Conservation (phyloP, 2,797 vertebrate species). For the Phrynocephalus guinanensis region DNA sequence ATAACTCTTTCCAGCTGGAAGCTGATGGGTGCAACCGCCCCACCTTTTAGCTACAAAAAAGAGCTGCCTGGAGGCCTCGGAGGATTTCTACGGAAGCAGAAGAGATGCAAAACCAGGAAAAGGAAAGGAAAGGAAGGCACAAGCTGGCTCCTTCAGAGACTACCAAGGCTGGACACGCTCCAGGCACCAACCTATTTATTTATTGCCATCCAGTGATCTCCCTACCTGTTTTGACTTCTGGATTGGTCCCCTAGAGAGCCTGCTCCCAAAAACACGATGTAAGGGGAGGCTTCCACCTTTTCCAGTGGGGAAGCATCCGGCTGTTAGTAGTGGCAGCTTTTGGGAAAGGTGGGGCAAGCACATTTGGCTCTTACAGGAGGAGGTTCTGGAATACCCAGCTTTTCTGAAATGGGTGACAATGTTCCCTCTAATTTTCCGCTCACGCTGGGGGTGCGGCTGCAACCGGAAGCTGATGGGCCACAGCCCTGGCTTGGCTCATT, state of each 20-base stretch:
- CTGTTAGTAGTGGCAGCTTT: background rate
- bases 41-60: slow-evolving; percentile 32
- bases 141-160: fast-evolving
- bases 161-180: background rate
- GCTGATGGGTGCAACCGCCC: background rate
- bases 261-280: no score
- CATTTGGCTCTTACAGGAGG: no score
- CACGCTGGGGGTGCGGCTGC: no score
- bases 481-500: no score
- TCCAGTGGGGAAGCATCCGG: no score
- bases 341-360: background rate
- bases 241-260: background rate
- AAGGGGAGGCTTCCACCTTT: background rate
- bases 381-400: no score
- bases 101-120: background rate
- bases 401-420: background rate
- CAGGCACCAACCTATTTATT: slow-evolving; percentile 8
- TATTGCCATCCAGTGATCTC: background rate
- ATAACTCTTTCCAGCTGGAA: slow-evolving; percentile 21
- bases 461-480: no score
- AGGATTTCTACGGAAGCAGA: slow-evolving; percentile 15
- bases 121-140: slow-evolving; percentile 8
- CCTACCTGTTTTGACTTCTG: background rate
- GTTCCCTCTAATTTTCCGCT: background rate
- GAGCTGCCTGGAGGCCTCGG: background rate